A percentile compares a stretch with the other conserved stretches of the same genome.
phyloP scores from a whole-genome alignment of 2,113 vertebrate genomes.

The Strigops habroptila region DNA sequence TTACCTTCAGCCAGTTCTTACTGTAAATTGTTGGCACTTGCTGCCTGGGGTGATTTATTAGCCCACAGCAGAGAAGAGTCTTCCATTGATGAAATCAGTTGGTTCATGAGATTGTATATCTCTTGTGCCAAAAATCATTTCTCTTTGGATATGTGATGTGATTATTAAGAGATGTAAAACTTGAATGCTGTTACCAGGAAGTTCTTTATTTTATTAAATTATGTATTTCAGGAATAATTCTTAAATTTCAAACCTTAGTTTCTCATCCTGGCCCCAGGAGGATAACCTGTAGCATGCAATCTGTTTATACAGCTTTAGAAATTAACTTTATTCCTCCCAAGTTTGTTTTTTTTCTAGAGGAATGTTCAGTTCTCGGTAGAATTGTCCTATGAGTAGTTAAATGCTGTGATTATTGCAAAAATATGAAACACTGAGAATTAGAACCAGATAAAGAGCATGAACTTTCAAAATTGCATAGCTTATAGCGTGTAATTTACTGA shows the following conservation, averaged over 20 bases:
- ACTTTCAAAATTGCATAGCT: not conserved
- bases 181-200: not conserved
- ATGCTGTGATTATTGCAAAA: not conserved
- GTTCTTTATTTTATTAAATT: not conserved
- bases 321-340: not conserved
- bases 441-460: conserved; percentile 17
- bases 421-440: not conserved
- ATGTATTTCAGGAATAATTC: not conserved
- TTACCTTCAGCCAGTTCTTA: not conserved
- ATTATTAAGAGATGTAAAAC: not conserved
- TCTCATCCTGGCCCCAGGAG: not conserved
- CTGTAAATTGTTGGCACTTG: not conserved
- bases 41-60: conserved; percentile 14
- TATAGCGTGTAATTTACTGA: conserved; percentile 13
- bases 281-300: not conserved
- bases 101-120: not conserved
- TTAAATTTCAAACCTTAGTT: not conserved
- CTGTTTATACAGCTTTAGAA: not conserved
- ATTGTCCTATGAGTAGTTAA: not conserved
- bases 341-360: not conserved
- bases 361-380: not conserved
- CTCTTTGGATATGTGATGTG: not conserved
- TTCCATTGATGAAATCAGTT: not conserved
- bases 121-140: not conserved
- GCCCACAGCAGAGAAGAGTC: not conserved